phyloP scores from a whole-genome alignment of 2,797 vertebrate species.

The Cyclura pinguis region DNA sequence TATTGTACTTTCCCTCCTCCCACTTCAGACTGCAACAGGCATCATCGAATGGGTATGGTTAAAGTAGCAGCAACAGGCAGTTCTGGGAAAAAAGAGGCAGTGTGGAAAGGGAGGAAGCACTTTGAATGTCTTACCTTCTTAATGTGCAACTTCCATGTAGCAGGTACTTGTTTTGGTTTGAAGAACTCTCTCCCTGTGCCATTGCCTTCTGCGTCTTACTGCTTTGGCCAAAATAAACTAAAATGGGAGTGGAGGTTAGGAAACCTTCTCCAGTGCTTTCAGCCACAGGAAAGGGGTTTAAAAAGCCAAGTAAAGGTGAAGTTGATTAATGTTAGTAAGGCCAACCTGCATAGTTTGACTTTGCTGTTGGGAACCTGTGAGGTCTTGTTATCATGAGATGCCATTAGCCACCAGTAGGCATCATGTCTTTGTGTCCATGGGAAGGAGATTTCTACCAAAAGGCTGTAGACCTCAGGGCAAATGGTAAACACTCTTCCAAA shows the following conservation, averaged over 20 bases:
- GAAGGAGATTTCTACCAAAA: constrained; percentile 36
- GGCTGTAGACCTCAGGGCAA: constrained; percentile 26
- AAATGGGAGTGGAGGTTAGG: no score
- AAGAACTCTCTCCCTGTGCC: no score
- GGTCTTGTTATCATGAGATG: not conserved
- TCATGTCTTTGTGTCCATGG: rapidly evolving
- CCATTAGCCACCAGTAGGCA: not conserved
- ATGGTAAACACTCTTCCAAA: not conserved
- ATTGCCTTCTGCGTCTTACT: not conserved
- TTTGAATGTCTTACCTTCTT: rapidly evolving
- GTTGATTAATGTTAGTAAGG: rapidly evolving
- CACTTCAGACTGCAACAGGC: not conserved
- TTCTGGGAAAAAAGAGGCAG: no score
- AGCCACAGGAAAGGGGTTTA: rapidly evolving
- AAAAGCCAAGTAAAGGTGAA: rapidly evolving
- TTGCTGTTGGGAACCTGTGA: not conserved
- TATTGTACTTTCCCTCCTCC: no score
- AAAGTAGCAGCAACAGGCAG: not conserved
- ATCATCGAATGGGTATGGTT: not conserved
- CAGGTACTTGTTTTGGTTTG: not conserved
- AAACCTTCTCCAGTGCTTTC: not conserved
- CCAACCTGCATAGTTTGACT: rapidly evolving
- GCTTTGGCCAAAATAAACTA: not conserved
- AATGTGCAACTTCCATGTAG: constrained; percentile 16
- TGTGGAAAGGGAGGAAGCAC: not conserved